Evolutionary conservation across 1,140 invertebrate species (phyloP), one percentile per base, ranked within the genome.

Genomic region (Cheumatopsyche charites): DNA sequence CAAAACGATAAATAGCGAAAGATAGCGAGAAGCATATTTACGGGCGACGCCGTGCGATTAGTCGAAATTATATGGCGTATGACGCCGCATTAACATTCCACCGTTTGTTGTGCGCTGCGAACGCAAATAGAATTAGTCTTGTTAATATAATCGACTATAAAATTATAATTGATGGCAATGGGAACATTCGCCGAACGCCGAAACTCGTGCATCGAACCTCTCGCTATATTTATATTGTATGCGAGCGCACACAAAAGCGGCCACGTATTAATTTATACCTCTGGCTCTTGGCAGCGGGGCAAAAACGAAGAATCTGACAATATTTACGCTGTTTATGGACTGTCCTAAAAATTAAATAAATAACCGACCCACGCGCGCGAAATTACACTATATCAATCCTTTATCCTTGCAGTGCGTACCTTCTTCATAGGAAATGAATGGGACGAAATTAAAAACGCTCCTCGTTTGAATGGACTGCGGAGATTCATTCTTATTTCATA

Each of bases 61-160:
- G 55, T 58, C 19, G 55, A 23, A 58, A 58, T 58, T 25, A 58
- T 58, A 58, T 26, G 55, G 55, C 55, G 55, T 63, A 62, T 42
- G 29, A 41, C 62, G 26, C 62, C 62, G 19, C 62, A 63, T 63
- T 63, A 63, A 63, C 62, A 63, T 63, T 63, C 62, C 62, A 42
- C 62, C 42, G 62, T 63, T 63, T 63, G 26, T 49, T 42, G 62
- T 63, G 13, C 29, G 29, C 29, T 15, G 13, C 15, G 12, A 58
- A 63, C 1, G 29, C 62, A 63, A 63, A 63, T 63, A 63, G 62
- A 63, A 63, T 63, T 63, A 63, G 62, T 63, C 62, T 63, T 63
- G 62, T 63, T 63, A 63, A 63, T 63, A 63, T 63, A 63, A 63
- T 63, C 62, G 62, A 63, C 62, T 63, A 63, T 63, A 63, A 63